Percentiles rank a stretch among this genome's conserved stretches.
Evolutionary conservation across 2,888 invertebrate species (phyloP).

Genomic region (Drosophila meridiana): DNA sequence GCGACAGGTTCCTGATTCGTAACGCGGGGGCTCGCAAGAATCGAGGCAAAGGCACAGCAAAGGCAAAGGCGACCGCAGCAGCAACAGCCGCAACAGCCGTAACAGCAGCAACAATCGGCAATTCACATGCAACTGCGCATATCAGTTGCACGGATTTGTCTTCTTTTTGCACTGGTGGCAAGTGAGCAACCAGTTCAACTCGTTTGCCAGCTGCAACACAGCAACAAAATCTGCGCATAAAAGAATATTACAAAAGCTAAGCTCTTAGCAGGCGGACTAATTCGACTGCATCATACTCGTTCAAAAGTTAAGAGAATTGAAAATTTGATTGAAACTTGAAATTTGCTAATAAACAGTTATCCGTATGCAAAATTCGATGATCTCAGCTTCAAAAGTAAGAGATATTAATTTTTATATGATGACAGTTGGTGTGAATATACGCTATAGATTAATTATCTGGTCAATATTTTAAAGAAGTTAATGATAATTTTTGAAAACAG

Average conservation of each 20-base stretch:
- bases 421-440: no score
- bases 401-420: no score
- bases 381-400: not conserved
- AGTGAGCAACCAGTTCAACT: conserved; percentile 75
- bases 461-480: no score
- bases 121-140: conserved; percentile 48
- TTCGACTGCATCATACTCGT: not conserved
- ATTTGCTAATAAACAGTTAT: no score
- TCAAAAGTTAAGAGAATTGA: no score
- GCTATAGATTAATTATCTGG: no score
- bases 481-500: no score
- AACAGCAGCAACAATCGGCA: conserved; percentile 15
- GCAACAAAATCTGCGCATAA: conserved; percentile 14
- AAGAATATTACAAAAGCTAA: conserved; percentile 3
- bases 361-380: no score
- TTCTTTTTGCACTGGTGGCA: conserved; percentile 44
- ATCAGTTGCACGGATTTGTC: conserved; percentile 65
- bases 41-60: conserved; percentile 4
- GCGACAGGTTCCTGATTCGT: conserved; percentile 60
- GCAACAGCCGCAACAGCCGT: conserved; percentile 4
- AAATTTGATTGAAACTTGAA: not conserved
- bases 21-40: conserved; percentile 44
- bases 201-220: conserved; percentile 68
- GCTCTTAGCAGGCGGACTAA: not conserved
- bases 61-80: conserved; percentile 2